Percentiles rank a stretch among this genome's conserved stretches.
These are phyloP conservation scores for Diabrotica undecimpunctata DNA, from an alignment of 1,140 invertebrate genomes.

Conservation along the genomic window DNA sequence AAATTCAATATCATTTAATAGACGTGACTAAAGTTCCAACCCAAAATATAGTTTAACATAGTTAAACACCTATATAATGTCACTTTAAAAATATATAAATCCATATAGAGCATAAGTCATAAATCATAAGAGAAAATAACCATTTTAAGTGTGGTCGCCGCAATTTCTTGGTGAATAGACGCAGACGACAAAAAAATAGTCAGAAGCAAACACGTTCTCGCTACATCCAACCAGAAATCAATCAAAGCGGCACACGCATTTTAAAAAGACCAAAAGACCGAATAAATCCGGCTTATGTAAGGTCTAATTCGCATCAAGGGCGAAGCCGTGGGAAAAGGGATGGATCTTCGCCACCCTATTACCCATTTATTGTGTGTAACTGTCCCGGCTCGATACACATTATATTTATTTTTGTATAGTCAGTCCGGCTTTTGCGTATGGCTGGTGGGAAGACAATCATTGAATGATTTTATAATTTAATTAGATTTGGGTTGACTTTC, in stretches of 20 bases:
- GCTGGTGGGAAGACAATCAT: constrained; percentile 13
- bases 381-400: constrained; percentile 16
- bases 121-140: no score
- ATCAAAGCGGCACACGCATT: constrained; percentile 19
- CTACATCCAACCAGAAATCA: constrained; percentile 11
- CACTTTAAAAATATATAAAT: no score
- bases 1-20: no score
- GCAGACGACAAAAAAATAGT: background rate
- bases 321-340: constrained; percentile 22
- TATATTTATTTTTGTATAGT: background rate
- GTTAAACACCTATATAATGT: no score
- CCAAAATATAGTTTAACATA: no score
- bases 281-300: constrained; percentile 22
- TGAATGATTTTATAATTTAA: constrained; percentile 17
- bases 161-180: background rate
- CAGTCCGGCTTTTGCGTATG: constrained; percentile 5
- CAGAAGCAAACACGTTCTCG: background rate
- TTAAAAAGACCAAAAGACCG: constrained; percentile 21
- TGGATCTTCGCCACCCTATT: constrained; percentile 18
- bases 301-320: constrained; percentile 21
- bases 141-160: no score
- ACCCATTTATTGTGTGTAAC: constrained; percentile 17
- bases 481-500: constrained; percentile 19
- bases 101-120: no score
- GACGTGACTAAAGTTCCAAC: no score